Percentiles rank a stretch among this genome's conserved stretches.
phyloP scores from a whole-genome alignment of 2,797 vertebrate genomes.

The Pampus argenteus region DNA sequence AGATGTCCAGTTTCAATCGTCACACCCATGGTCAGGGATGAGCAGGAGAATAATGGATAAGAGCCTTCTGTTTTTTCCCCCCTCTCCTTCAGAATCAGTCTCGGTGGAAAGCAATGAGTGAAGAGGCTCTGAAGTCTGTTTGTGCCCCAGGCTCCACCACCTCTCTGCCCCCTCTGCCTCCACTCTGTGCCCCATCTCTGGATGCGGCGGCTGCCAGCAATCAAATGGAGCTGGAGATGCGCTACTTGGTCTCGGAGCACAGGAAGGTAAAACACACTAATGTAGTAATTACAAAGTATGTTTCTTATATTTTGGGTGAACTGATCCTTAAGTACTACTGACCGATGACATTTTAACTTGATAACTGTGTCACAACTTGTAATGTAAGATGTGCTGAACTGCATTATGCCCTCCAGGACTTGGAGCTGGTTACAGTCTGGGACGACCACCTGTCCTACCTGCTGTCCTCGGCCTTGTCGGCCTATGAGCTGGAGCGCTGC shows the following conservation, averaged over 20 bases:
- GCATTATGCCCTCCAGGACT: slow-evolving; percentile 84
- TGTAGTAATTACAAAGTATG: neutral
- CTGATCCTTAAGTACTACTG: neutral
- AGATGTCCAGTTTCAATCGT: slow-evolving; percentile 26
- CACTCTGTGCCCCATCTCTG: slow-evolving; percentile 88
- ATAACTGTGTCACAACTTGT: neutral
- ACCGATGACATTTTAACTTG: neutral
- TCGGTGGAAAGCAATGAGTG: slow-evolving; percentile 97
- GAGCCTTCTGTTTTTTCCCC: neutral
- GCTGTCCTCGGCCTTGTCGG: slow-evolving; percentile 92
- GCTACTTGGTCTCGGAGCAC: slow-evolving; percentile 91
- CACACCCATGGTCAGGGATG: neutral
- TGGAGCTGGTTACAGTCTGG: slow-evolving; percentile 92
- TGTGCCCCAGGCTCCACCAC: slow-evolving; percentile 88
- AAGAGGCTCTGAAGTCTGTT: slow-evolving; percentile 93
- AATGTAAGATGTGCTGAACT: neutral
- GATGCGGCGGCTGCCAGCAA: slow-evolving; percentile 90
- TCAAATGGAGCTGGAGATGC: slow-evolving; percentile 93
- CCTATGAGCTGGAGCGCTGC: slow-evolving; percentile 94
- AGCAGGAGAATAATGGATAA: neutral
- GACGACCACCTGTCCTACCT: slow-evolving; percentile 97
- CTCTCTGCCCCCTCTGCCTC: slow-evolving; percentile 89
- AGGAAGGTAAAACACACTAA: slow-evolving; percentile 89
- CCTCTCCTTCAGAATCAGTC: slow-evolving; percentile 87
- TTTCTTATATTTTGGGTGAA: neutral